Percentiles rank a stretch among this genome's conserved stretches.
These are phyloP conservation scores for Xiphorhynchus erythropygius DNA, from an alignment of 2,797 vertebrate genomes.

Conservation along the genomic window DNA sequence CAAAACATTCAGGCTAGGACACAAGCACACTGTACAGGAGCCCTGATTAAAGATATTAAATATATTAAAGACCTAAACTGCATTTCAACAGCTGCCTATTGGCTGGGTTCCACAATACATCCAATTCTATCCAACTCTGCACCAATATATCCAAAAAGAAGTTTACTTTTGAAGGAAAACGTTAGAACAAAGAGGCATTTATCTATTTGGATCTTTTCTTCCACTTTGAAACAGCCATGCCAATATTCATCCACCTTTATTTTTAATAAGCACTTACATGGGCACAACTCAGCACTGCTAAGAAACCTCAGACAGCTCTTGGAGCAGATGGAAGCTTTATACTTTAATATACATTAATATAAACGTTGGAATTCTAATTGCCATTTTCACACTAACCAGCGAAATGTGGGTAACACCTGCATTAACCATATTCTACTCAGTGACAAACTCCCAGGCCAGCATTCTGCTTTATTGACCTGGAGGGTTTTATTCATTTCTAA, in stretches of 20 bases:
- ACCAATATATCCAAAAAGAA: neutral
- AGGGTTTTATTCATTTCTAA: neutral
- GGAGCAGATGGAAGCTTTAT: conserved; percentile 20
- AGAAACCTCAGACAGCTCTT: neutral
- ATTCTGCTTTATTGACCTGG: neutral
- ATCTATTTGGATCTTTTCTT: neutral
- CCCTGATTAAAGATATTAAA: neutral
- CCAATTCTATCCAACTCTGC: neutral
- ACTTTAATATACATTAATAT: neutral
- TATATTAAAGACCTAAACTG: neutral
- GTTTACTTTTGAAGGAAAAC: neutral
- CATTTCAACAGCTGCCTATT: neutral
- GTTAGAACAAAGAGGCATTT: neutral
- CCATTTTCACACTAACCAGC: conserved; percentile 1
- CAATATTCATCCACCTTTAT: neutral
- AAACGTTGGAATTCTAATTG: conserved; percentile 2
- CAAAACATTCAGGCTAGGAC: neutral
- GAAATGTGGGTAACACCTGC: neutral
- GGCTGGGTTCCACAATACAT: neutral
- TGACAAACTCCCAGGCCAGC: neutral
- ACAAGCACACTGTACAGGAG: neutral
- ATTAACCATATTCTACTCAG: neutral
- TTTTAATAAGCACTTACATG: neutral
- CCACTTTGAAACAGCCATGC: neutral
- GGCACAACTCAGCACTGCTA: neutral